Base-by-base conservation (phyloP, 1,140 invertebrate genomes). In the Thaumetopoea pityocampa region DNA sequence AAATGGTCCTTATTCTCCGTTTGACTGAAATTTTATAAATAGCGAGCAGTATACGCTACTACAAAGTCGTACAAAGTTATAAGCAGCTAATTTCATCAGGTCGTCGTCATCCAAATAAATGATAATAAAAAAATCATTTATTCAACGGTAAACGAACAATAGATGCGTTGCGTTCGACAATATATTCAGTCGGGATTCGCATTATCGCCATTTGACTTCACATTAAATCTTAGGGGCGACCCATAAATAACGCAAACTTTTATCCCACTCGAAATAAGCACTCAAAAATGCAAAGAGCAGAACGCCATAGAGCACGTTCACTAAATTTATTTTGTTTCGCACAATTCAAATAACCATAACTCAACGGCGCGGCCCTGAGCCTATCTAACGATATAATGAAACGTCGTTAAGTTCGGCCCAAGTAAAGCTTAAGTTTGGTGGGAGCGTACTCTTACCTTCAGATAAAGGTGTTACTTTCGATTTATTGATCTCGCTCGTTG, bases 341-440 rank as follows among this genome's bases (percentile, higher is more conserved):
- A 83, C 79, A 84, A 81, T 84, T 81, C 77, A 84, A 84, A 84
- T 84, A 84, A 84, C 80, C 80, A 84, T 84, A 84, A 81, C 55
- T 84, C 80, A 84, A 65, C 41, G 62, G 29, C 50, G 43, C 68
- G 54, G 58, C 55, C 37, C 63, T 80, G 73, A 78, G 77, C 80
- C 77, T 80, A 81, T 78, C 72, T 81, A 76, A 73, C 72, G 80
- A 76, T 84, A 76, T 84, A 84, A 84, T 84, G 80, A 84, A 83
- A 81, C 55, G 67, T 72, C 68, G 67, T 78, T 80, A 80, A 84
- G 68, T 79, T 81, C 42, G 40, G 48, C 43, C n/a, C 44, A 68
- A 79, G 63, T 65, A 57, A 67, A 62, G 60, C 61, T 68, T 76
- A 78, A 77, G 62, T 81, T 78, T 66, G 67, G 27, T 48, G 57